Evolutionary conservation across 2,888 invertebrate genomes (phyloP), one percentile per base, ranked within the genome.

Genomic region (Lomographa bimaculata): DNA sequence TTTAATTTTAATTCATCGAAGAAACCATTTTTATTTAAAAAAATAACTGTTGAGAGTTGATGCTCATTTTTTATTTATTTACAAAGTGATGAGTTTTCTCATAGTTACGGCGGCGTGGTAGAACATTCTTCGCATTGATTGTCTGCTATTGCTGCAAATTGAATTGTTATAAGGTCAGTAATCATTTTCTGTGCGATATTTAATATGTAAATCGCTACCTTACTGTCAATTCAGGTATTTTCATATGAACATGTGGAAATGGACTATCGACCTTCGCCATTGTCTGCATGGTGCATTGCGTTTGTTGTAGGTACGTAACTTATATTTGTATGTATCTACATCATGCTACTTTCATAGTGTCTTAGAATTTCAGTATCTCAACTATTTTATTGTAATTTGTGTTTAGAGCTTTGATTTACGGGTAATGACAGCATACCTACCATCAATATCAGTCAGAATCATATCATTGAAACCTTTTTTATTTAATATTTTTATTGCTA

Each of bases 41-140:
- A 81, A 79, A 74, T 71, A 78, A 72, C 78, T 79, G 71, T 81
- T 79, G 79, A 75, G 80, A 75, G 64, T 87, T 79, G 89, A 89
- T 89, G 87, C 82, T 87, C 87, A 82, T 84, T 89, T 89, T 83
- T 89, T 89, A 86, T 86, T 87, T 89, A 87, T 85, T 86, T 87
- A 87, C 86, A 81, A 80, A 84, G 87, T 85, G 87, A 87, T 87
- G 85, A 80, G 78, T 83, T 76, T 84, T 83, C 78, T 81, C 85
- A 77, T 85, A 80, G 87, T 83, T 81, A 86, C 87, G 86, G 86
- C 87, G 87, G 86, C 87, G 87, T 86, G 86, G 83, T 87, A 84
- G 82, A 79, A 79, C 73, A 74, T 83, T 80, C 80, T 84, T 78
- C 83, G 82, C 77, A 71, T 77, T 77, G 71, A 78, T 68, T 80